phyloP scores from a whole-genome alignment of 2,888 invertebrate species.

The Heteropelma amictum region DNA sequence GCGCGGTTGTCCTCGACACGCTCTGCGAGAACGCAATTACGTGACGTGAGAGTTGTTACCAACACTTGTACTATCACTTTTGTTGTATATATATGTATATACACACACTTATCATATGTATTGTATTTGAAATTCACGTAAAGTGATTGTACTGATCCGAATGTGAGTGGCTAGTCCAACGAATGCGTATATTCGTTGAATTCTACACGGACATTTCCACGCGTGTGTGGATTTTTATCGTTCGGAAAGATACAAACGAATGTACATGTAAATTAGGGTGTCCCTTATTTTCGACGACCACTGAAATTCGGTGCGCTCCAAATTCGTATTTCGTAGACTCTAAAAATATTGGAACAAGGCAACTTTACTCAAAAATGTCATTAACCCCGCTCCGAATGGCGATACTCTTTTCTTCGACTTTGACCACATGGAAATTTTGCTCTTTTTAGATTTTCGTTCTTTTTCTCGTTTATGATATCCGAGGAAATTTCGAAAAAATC shows the following conservation, averaged over 20 bases:
- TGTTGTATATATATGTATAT: background rate
- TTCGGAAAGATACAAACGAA: background rate
- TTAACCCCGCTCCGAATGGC: too few species aligned
- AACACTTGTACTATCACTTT: slow-evolving; percentile 9
- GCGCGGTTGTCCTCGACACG: slow-evolving; percentile 52
- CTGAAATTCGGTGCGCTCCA: too few species aligned
- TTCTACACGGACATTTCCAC: background rate
- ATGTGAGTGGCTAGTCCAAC: slow-evolving; percentile 21
- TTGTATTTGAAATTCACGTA: slow-evolving; percentile 1
- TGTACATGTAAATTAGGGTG: too few species aligned
- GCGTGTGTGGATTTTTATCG: background rate
- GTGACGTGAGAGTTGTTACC: slow-evolving; percentile 41
- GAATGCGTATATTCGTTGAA: background rate
- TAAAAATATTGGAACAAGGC: too few species aligned
- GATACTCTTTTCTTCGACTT: too few species aligned
- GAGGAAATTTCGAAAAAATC: background rate
- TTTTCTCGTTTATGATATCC: background rate
- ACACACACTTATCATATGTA: background rate
- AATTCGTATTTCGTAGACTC: too few species aligned
- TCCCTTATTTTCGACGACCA: too few species aligned
- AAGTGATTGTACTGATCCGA: slow-evolving; percentile 41
- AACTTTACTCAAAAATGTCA: too few species aligned
- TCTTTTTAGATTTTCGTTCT: background rate
- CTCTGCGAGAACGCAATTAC: slow-evolving; percentile 55
- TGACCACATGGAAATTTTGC: background rate